Conservation (phyloP, 2,888 invertebrate species). For the Amphimallon solstitiale region DNA sequence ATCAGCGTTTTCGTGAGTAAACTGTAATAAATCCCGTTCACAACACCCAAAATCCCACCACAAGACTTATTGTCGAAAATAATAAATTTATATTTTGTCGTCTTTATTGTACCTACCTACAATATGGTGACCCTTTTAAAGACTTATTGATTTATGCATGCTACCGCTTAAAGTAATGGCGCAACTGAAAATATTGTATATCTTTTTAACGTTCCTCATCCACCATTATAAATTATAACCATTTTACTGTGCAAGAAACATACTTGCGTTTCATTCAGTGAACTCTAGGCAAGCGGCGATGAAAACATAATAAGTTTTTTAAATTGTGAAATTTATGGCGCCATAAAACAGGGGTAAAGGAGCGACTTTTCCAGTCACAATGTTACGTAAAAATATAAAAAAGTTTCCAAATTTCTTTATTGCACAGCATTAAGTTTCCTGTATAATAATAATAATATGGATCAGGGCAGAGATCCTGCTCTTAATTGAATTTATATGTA, state of each 20-base stretch:
- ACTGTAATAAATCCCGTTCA: too few relatives aligned
- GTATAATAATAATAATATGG: background rate
- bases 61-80: too few relatives aligned
- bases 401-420: background rate
- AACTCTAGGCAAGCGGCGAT: conserved; percentile 1
- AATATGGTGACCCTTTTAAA: too few relatives aligned
- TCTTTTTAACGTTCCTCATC: conserved; percentile 1
- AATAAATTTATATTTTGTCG: too few relatives aligned
- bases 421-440: background rate
- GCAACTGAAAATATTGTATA: background rate
- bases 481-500: too few relatives aligned
- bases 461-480: too few relatives aligned
- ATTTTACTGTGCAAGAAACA: background rate
- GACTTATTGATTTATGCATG: conserved; percentile 24
- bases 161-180: conserved; percentile 20
- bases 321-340: conserved; percentile 23
- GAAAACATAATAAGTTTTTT: conserved; percentile 31
- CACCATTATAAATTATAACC: conserved; percentile 21
- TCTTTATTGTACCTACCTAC: too few relatives aligned
- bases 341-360: conserved; percentile 7
- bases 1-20: too few relatives aligned
- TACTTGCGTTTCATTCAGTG: too few relatives aligned
- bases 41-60: too few relatives aligned
- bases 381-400: too few relatives aligned
- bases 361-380: too few relatives aligned